These are phyloP conservation scores for Tinea semifulvella DNA, from an alignment of 2,888 invertebrate species.

Conservation along the genomic window DNA sequence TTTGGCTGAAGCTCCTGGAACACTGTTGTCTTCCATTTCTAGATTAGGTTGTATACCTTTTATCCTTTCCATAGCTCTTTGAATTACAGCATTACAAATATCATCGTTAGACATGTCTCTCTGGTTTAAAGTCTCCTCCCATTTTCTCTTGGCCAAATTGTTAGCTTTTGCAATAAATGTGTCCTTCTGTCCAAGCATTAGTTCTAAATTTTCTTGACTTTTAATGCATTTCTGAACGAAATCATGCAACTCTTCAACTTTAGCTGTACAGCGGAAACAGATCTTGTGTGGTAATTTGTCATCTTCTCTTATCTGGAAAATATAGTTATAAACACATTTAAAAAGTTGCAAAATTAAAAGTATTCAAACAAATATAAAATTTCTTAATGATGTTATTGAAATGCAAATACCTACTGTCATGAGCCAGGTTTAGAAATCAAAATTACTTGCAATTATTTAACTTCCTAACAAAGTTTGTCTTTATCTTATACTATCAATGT, in stretches of 20 bases:
- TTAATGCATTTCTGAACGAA: conserved; percentile 54
- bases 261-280: conserved; percentile 60
- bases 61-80: conserved; percentile 56
- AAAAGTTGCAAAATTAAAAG: too few relatives aligned
- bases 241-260: conserved; percentile 56
- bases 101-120: conserved; percentile 56
- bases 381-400: too few relatives aligned
- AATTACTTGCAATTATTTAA: too few relatives aligned
- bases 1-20: neutral
- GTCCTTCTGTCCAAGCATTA: conserved; percentile 33
- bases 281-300: conserved; percentile 62
- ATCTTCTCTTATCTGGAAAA: conserved; percentile 52
- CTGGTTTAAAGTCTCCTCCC: conserved; percentile 52
- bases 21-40: neutral
- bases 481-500: too few relatives aligned
- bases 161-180: conserved; percentile 35
- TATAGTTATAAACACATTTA: conserved; percentile 10
- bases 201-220: conserved; percentile 44
- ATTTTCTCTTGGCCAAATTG: conserved; percentile 29
- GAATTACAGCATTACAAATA: conserved; percentile 53
- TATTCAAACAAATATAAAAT: too few relatives aligned
- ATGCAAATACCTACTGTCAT: too few relatives aligned
- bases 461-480: too few relatives aligned
- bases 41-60: conserved; percentile 30
- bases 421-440: too few relatives aligned